Percentiles rank a stretch among this genome's conserved stretches.
Conservation (phyloP, 2,113 vertebrate species). For the Arenaria interpres region DNA sequence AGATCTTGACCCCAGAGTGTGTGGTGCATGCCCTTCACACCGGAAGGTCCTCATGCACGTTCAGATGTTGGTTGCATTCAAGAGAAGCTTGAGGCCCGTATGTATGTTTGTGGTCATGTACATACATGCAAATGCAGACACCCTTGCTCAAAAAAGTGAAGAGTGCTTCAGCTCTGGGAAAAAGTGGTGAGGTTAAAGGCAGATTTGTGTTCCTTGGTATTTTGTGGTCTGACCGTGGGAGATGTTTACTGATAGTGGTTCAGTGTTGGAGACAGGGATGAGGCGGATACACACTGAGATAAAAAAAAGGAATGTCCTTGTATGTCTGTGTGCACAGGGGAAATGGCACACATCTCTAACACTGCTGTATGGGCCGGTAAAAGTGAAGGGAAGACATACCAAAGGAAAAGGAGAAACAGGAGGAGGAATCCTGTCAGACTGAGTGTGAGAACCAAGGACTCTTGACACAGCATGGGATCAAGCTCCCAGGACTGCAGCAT, state of each 20-base stretch:
- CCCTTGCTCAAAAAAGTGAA: neutral
- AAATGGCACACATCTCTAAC: neutral
- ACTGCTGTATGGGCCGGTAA: neutral
- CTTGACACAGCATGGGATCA: neutral
- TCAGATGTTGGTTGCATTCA: neutral
- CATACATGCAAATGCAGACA: neutral
- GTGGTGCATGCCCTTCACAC: neutral
- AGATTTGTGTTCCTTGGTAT: neutral
- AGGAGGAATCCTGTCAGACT: neutral
- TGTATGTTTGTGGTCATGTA: neutral
- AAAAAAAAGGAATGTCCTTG: neutral
- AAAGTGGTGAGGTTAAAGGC: neutral
- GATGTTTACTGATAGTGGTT: neutral
- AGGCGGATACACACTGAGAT: neutral
- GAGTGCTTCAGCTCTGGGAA: neutral
- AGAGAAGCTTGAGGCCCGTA: neutral
- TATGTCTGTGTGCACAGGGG: neutral
- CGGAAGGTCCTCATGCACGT: neutral
- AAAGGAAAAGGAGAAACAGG: neutral
- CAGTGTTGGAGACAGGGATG: neutral
- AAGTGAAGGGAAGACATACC: neutral
- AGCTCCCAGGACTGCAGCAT: neutral
- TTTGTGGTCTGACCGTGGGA: neutral
- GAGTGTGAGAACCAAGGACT: accelerated
- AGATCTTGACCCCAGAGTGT: neutral